Evolutionary conservation across 1,140 invertebrate species (phyloP).

Genomic region (Cyclargus thomasi): DNA sequence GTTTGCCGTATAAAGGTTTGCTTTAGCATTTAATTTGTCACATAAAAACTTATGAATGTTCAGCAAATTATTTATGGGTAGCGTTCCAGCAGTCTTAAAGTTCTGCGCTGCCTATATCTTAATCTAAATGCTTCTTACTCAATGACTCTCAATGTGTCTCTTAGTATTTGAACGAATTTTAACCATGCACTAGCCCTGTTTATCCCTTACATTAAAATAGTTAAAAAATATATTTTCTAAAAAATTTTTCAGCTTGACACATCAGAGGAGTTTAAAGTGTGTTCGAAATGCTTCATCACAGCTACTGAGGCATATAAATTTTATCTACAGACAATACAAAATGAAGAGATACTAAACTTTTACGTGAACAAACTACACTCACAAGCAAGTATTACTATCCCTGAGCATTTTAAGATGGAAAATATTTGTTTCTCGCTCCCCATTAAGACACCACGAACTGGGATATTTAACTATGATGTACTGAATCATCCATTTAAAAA

Average conservation of each 20-base stretch:
- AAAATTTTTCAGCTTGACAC: conserved; percentile 38
- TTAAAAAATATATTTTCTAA: neutral
- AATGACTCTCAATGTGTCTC: too few species aligned
- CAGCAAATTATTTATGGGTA: conserved; percentile 1
- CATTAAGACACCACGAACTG: conserved; percentile 24
- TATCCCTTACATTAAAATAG: too few species aligned
- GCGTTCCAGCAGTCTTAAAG: neutral
- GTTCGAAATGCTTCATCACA: conserved; percentile 46
- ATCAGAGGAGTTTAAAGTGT: conserved; percentile 45
- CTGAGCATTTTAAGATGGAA: conserved; percentile 30
- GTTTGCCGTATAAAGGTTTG: conserved; percentile 50
- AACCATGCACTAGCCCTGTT: too few species aligned
- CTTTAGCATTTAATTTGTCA: too few species aligned
- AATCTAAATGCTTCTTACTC: too few species aligned
- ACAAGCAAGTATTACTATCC: conserved; percentile 33
- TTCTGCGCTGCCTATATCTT: too few species aligned
- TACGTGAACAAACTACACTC: conserved; percentile 44
- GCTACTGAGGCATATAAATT: conserved; percentile 55
- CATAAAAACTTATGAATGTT: too few species aligned
- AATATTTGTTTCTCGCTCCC: conserved; percentile 47
- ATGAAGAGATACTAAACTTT: conserved; percentile 42
- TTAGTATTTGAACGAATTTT: too few species aligned
- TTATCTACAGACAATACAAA: conserved; percentile 39
- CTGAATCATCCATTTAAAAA: conserved; percentile 6
- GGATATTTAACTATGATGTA: neutral